Base-by-base conservation (phyloP, 2,888 invertebrate species). In the Myopa tessellatipennis region DNA sequence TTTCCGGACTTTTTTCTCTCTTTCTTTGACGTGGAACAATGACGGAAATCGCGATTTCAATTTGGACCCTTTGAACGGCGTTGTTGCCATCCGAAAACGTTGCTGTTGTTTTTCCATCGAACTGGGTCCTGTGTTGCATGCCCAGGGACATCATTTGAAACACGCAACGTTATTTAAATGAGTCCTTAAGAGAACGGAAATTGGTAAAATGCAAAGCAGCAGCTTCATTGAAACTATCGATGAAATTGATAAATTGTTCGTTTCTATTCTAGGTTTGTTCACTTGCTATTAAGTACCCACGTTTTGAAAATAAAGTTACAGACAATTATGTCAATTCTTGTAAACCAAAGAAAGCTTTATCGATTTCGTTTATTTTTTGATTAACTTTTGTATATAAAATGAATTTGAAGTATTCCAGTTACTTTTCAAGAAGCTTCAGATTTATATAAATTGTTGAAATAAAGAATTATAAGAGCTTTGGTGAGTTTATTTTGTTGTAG, bases 131-230 rank as follows among this genome's bases (percentile, higher is more conserved):
- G 38, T 40, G 67, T n/a, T 40, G 67, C 67, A 40, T 67, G n/a
- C n/a, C 16, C 67, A 67, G 12, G 67, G 67, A 40, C 40, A 38
- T 16, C 36, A 4, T 1, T 12, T 8, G 38, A 40, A 40, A 40
- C 67, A 67, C 67, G 67, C 67, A 67, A 67, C 67, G 40, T 40
- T 55, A 55, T 67, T 67, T 40, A 40, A 67, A 40, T 40, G 67
- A 67, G 40, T 67, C 40, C 67, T 67, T 40, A 36, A 67, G 63
- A 45, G 10, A 40, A n/a, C 67, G 67, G n/a, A 67, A 40, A 67
- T 67, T 67, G 10, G 4, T 36, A 38, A 67, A 67, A 67, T 67
- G 52, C 69, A 69, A 69, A 69, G 34, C 69, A 69, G n/a, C 36
- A 26, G 26, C 26, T 26, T 26, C 18, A 18, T 14, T 69, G 45